Base-by-base conservation (phyloP, 1,140 invertebrate genomes). In the Heterodera schachtii region DNA sequence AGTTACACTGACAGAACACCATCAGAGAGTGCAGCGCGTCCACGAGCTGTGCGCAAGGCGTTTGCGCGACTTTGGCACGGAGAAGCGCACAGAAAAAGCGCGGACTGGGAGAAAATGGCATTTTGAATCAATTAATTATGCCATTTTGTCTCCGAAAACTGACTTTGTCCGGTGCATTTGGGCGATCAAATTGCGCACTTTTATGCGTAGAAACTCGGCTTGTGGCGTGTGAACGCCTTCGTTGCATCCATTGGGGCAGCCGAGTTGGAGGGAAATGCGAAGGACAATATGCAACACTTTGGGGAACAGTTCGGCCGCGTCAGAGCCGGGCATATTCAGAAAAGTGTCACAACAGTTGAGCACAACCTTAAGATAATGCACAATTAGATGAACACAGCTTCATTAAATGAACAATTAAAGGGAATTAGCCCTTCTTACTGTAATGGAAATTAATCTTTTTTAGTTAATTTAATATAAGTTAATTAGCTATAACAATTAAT, bases 11-110 rank as follows among this genome's bases (percentile, higher is more conserved):
- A 91, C 97, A 99, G 90, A 96, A 98, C 21, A 95, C 95, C 64
- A 97, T 93, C 86, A 97, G 96, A 6, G 96, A 93, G 90, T 99
- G 97, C 70, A 98, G 94, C 87, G 97, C 95, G 87, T 98, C 96
- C 3, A 99, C 90, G 13, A 97, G 93, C 75, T 96, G 95, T 3
- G 93, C 91, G 41, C 98, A 91, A 0, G 94, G 92, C 49, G 94
- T 93, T 5, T 92, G 92, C 73, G 93, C 93, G 0, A 97, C 93
- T 91, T 95, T 94, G 69, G 94, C 92, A 80, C 77, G 19, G n/a
- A 78, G 31, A 43, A 78, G 77, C 47, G 19, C 31, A 46, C 44
- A 64, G 13, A 78, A n/a, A 6, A 31, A 6, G 43, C 46, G 21
- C 49, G 77, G 47, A 69, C 77, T 78, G 7, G 8, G 31, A n/a